Percentiles rank a stretch among this genome's conserved stretches.
Evolutionary conservation across 2,797 vertebrate species (phyloP).

Genomic region (Adelosebastes latens): DNA sequence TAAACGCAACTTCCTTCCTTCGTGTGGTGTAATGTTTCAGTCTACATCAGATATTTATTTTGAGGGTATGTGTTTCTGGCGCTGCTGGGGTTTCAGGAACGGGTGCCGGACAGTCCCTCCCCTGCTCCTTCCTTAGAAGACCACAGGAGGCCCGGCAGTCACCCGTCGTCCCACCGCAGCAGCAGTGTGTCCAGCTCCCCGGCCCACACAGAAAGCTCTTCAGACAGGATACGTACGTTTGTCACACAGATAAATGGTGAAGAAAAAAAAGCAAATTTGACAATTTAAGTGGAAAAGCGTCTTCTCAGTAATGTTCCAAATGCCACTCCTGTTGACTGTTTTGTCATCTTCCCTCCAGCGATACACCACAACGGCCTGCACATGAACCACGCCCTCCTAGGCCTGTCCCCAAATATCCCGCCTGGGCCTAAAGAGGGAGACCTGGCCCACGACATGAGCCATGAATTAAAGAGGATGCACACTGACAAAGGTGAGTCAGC

Average conservation of each 20-base stretch:
- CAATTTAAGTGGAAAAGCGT: neutral
- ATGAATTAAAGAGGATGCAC: constrained; percentile 95
- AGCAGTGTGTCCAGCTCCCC: constrained; percentile 99
- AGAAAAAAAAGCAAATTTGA: neutral
- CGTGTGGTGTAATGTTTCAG: neutral
- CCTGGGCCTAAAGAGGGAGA: constrained; percentile 98
- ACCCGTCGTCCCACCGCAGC: constrained; percentile 97
- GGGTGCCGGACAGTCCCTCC: constrained; percentile 96
- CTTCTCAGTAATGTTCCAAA: neutral
- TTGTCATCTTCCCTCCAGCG: constrained; percentile 76
- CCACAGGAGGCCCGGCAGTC: constrained; percentile 95
- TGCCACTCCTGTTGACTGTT: neutral
- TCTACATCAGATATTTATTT: constrained; percentile 64
- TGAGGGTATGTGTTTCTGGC: constrained; percentile 57
- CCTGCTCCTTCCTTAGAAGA: constrained; percentile 97
- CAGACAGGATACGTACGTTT: constrained; percentile 98
- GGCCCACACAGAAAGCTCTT: constrained; percentile 97
- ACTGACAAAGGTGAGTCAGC: constrained; percentile 92
- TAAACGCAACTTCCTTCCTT: neutral
- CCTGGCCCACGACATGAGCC: constrained; percentile 95
- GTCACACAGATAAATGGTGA: constrained; percentile 31
- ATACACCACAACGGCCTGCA: constrained; percentile 97
- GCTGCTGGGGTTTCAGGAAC: constrained; percentile 87
- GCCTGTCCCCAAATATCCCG: constrained; percentile 94
- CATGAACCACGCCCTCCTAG: constrained; percentile 97